Evolutionary conservation across 2,113 vertebrate genomes (phyloP).

Genomic region (Brevimyrus niger): DNA sequence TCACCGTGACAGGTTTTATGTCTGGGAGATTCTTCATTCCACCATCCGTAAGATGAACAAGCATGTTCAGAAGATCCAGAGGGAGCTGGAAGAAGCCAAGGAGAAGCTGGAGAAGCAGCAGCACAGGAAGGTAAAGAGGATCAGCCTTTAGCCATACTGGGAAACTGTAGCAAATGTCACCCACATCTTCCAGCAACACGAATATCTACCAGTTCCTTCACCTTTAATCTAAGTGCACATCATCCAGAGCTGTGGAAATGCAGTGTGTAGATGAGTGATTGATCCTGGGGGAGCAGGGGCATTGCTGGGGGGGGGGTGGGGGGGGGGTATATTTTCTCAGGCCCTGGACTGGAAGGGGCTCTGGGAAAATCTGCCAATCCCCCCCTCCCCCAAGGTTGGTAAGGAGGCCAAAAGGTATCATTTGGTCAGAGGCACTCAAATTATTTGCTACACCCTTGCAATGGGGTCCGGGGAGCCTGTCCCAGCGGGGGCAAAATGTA

Average conservation of each 20-base stretch:
- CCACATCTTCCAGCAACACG: not conserved
- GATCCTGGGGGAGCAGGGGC: not conserved
- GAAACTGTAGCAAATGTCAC: not conserved
- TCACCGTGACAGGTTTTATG: slow-evolving; percentile 68
- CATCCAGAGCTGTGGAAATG: not conserved
- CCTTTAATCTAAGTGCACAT: not conserved
- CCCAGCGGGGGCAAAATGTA: not conserved
- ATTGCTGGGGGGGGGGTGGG: no score
- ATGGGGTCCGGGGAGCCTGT: not conserved
- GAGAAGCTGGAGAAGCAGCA: slow-evolving; percentile 91
- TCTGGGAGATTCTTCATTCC: slow-evolving; percentile 96
- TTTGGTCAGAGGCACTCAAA: not conserved
- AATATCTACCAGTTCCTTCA: not conserved
- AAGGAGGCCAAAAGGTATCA: not conserved
- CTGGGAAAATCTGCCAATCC: no score
- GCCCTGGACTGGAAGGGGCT: no score
- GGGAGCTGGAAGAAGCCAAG: slow-evolving; percentile 89
- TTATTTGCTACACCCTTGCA: not conserved
- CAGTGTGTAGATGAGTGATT: not conserved
- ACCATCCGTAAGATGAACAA: slow-evolving; percentile 99
- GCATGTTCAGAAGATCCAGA: slow-evolving; percentile 94
- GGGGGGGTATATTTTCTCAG: not conserved
- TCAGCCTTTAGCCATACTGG: not conserved
- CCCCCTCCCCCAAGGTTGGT: not conserved
- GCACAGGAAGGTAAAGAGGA: slow-evolving; percentile 60